Conservation (phyloP, 1,140 invertebrate genomes). For the Drosophila yakuba region DNA sequence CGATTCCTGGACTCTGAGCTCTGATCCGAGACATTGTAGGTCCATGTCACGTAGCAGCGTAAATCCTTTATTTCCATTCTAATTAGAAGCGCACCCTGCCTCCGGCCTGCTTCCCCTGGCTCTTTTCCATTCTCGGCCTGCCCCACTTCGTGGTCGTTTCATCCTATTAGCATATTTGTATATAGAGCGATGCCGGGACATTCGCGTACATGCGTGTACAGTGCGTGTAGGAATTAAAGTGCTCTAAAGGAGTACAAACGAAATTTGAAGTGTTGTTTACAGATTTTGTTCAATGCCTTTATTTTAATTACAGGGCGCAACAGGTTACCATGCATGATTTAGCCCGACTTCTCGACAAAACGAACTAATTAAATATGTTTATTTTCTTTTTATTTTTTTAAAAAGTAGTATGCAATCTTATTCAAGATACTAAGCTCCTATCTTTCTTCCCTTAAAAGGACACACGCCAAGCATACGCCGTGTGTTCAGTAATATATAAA, state of each 20-base stretch:
- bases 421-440: background rate
- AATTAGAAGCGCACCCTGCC: constrained; percentile 50
- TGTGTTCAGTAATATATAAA: no score
- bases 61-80: constrained; percentile 78
- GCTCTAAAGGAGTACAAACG: background rate
- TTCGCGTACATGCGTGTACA: background rate
- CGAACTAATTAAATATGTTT: no score
- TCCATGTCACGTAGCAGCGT: constrained; percentile 60
- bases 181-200: constrained; percentile 37
- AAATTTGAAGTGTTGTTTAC: background rate
- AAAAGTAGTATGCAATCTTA: background rate
- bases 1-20: background rate
- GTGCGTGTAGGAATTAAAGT: background rate
- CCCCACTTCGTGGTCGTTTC: constrained; percentile 13
- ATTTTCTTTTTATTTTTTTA: no score
- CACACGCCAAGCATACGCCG: no score
- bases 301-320: background rate
- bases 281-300: background rate
- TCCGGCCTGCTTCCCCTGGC: no score
- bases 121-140: background rate
- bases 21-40: constrained; percentile 28
- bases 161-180: constrained; percentile 64
- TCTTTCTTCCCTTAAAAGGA: no score
- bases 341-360: background rate
- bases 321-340: background rate